Conservation (phyloP, 2,888 invertebrate genomes). For the Matsumyia berberina region DNA sequence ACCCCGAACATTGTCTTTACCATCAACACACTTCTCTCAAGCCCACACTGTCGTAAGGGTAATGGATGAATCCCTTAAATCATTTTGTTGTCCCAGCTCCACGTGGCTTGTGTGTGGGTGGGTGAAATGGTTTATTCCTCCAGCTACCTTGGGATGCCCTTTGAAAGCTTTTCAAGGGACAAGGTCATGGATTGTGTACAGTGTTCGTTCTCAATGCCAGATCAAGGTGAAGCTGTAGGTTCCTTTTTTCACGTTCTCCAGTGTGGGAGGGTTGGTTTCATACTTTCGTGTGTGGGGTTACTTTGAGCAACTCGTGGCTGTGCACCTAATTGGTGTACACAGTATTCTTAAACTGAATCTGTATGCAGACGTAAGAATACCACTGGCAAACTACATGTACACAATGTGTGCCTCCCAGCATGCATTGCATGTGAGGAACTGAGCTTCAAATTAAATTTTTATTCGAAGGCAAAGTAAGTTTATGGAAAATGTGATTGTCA, state of each 20-base stretch:
- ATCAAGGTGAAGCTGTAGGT: conserved; percentile 67
- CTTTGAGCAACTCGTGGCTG: conserved; percentile 47
- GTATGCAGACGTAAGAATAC: neutral
- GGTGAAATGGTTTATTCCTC: conserved; percentile 17
- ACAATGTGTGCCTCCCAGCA: no score
- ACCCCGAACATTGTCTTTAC: conserved; percentile 1
- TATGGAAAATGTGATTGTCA: neutral
- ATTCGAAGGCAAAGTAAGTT: neutral
- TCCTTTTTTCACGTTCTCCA: conserved; percentile 10
- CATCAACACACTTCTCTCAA: neutral
- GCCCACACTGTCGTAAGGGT: conserved; percentile 1
- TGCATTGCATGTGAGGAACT: neutral
- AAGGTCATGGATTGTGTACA: conserved; percentile 73
- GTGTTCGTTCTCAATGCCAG: conserved; percentile 64
- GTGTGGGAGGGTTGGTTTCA: conserved; percentile 24
- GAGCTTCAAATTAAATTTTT: neutral
- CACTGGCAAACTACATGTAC: neutral
- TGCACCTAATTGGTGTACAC: neutral
- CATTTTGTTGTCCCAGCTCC: conserved; percentile 63
- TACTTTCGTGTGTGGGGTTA: conserved; percentile 18
- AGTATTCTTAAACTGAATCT: neutral
- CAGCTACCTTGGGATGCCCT: conserved; percentile 71
- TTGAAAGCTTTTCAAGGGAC: conserved; percentile 70
- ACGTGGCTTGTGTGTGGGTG: conserved; percentile 45
- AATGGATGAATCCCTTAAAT: conserved; percentile 66